Percentiles rank a stretch among this genome's conserved stretches.
phyloP scores from a whole-genome alignment of 2,113 vertebrate species.

The Nothoprocta pentlandii region DNA sequence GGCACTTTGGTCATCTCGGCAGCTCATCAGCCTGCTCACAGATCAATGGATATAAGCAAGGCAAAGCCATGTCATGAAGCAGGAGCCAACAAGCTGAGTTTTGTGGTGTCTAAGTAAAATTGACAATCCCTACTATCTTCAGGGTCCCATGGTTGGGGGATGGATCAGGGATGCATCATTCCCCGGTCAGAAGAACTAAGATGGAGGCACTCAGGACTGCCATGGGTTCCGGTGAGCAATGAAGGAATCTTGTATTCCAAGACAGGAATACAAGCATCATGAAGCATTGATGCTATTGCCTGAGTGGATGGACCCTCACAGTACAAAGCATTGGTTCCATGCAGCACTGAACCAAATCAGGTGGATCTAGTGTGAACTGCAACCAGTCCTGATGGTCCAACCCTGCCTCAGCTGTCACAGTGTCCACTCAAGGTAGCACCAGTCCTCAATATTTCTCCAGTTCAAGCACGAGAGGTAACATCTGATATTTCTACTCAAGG shows the following conservation, averaged over 20 bases:
- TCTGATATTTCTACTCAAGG: not conserved
- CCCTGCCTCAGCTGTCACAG: not conserved
- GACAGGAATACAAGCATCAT: not conserved
- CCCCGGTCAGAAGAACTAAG: not conserved
- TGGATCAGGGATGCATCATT: not conserved
- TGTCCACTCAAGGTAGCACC: not conserved
- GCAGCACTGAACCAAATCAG: not conserved
- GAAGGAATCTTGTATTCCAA: not conserved
- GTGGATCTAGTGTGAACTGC: not conserved
- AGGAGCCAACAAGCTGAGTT: not conserved
- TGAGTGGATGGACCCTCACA: not conserved
- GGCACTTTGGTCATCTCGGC: not conserved
- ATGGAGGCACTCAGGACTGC: not conserved
- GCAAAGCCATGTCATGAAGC: not conserved
- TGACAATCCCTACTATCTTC: not conserved
- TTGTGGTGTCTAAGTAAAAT: not conserved
- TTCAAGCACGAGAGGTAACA: not conserved
- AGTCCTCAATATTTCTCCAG: not conserved
- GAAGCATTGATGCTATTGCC: not conserved
- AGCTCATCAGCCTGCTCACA: not conserved
- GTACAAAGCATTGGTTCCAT: not conserved
- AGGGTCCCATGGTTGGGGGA: accelerated
- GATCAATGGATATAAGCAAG: not conserved
- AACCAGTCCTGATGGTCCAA: not conserved
- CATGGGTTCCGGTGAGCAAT: not conserved